phyloP scores from a whole-genome alignment of 2,797 vertebrate genomes.

The Hemitrygon akajei region DNA sequence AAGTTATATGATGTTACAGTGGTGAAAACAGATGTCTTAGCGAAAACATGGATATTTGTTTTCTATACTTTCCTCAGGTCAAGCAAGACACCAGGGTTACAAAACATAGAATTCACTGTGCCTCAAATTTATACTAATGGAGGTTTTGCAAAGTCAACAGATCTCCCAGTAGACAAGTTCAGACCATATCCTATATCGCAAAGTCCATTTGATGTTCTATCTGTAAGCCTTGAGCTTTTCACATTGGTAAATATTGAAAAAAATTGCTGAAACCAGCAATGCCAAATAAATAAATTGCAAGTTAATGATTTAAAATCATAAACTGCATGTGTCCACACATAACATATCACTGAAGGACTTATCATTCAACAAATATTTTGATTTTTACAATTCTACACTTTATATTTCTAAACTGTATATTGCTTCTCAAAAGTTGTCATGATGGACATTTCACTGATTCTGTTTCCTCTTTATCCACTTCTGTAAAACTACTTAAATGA shows the following conservation, averaged over 20 bases:
- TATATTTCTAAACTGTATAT: not conserved
- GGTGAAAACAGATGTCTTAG: not conserved
- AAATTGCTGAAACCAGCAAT: too few species aligned
- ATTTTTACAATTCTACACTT: not conserved
- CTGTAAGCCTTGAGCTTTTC: too few species aligned
- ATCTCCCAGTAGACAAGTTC: too few species aligned
- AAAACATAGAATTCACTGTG: not conserved
- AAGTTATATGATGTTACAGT: not conserved
- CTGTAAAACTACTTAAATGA: not conserved
- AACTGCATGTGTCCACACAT: not conserved
- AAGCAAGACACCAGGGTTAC: not conserved
- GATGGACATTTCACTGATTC: not conserved
- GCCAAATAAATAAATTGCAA: too few species aligned
- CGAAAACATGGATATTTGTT: not conserved
- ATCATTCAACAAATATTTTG: not conserved
- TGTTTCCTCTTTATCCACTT: not conserved
- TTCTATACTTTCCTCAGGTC: not conserved
- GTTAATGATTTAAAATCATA: not conserved
- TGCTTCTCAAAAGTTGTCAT: not conserved
- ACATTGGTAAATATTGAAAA: too few species aligned
- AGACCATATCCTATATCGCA: too few species aligned
- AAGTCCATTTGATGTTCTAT: too few species aligned
- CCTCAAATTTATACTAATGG: too few species aligned
- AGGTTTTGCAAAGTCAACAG: too few species aligned
- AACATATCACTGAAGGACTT: not conserved